These are phyloP conservation scores for Megamerina dolium DNA, from an alignment of 2,888 invertebrate genomes.

Conservation along the genomic window DNA sequence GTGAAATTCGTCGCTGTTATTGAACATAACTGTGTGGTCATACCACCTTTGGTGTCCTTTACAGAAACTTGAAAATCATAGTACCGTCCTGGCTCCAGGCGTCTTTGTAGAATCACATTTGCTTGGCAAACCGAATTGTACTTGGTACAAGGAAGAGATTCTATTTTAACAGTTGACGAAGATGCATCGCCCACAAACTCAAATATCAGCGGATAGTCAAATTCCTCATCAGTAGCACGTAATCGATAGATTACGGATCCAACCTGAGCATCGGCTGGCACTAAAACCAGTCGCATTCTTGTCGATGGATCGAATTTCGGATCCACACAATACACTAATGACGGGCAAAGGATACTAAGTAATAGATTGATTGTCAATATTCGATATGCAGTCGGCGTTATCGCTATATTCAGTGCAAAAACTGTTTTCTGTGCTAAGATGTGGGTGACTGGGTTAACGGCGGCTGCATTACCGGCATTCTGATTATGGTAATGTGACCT, in stretches of 20 bases:
- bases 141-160: constrained; percentile 75
- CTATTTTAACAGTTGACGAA: constrained; percentile 69
- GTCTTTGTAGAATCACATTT: constrained; percentile 71
- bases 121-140: constrained; percentile 87
- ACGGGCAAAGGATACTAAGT: constrained; percentile 43
- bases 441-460: too few relatives aligned
- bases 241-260: constrained; percentile 82
- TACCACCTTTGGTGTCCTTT: constrained; percentile 71
- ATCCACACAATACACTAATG: constrained; percentile 53
- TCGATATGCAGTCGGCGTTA: constrained; percentile 41
- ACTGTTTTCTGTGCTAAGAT: constrained; percentile 6
- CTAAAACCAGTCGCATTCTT: constrained; percentile 72
- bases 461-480: too few relatives aligned
- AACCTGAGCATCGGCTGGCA: constrained; percentile 77
- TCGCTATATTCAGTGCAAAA: constrained; percentile 26
- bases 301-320: constrained; percentile 81
- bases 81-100: constrained; percentile 73
- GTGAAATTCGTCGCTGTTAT: constrained; percentile 79
- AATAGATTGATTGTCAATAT: constrained; percentile 45
- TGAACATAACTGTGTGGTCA: constrained; percentile 69
- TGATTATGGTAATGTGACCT: too few relatives aligned
- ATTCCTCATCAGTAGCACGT: constrained; percentile 80
- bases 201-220: constrained; percentile 79
- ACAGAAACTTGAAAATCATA: constrained; percentile 73
- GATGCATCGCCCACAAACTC: constrained; percentile 71